A percentile compares a stretch with the other conserved stretches of the same genome.
These are phyloP conservation scores for Panthera uncia DNA, from an alignment of 2,113 vertebrate species.

Conservation along the genomic window DNA sequence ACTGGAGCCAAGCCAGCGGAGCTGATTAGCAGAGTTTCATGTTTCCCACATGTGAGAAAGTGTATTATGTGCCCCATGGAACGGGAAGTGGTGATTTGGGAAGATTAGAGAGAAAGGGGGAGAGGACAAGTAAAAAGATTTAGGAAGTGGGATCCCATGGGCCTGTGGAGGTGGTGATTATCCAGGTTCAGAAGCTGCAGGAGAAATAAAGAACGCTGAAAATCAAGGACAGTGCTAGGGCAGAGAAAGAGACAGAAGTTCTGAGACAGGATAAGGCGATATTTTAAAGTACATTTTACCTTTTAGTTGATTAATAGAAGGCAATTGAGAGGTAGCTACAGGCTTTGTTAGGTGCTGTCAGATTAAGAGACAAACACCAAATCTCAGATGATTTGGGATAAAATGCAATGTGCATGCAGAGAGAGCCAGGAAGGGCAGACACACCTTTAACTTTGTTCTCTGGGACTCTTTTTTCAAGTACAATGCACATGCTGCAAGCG, in stretches of 20 bases:
- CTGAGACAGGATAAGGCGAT: background rate
- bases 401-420: conserved; percentile 3
- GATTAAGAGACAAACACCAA: background rate
- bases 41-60: conserved; percentile 47
- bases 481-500: background rate
- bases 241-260: background rate
- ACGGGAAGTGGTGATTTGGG: conserved; percentile 9
- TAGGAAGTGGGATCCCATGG: conserved; percentile 17
- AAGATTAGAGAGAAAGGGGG: conserved; percentile 58
- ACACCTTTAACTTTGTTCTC: background rate
- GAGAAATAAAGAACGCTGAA: conserved; percentile 18
- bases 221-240: conserved; percentile 20
- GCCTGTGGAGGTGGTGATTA: conserved; percentile 45
- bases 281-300: background rate
- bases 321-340: background rate
- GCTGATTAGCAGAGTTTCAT: conserved; percentile 55
- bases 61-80: conserved; percentile 43
- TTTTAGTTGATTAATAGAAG: conserved; percentile 54
- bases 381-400: background rate
- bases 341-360: background rate
- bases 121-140: conserved; percentile 46
- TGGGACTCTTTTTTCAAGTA: background rate
- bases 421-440: background rate
- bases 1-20: background rate
- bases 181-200: conserved; percentile 43